phyloP scores from a whole-genome alignment of 2,113 vertebrate genomes.

The Trogon melanurus region DNA sequence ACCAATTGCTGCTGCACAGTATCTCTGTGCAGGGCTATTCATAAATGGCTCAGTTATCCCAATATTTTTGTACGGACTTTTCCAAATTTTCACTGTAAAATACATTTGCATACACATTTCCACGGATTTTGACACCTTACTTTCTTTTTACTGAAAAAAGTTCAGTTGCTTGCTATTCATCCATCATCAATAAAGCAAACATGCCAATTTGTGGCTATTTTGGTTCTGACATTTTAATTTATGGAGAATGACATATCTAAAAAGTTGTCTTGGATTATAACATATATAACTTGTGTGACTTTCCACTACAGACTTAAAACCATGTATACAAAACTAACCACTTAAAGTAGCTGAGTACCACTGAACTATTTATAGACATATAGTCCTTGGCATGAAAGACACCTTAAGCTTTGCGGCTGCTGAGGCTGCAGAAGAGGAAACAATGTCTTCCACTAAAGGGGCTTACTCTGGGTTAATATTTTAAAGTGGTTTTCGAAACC shows the following conservation, averaged over 20 bases:
- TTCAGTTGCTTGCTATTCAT: not conserved
- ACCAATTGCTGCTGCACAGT: accelerated
- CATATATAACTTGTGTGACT: not conserved
- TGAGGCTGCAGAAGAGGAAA: not conserved
- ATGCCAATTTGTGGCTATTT: not conserved
- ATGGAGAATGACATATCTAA: not conserved
- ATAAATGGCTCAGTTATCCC: not conserved
- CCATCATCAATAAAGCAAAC: not conserved
- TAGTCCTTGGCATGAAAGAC: not conserved
- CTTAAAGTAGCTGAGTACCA: not conserved
- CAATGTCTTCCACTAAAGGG: not conserved
- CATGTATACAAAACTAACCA: not conserved
- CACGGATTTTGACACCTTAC: not conserved
- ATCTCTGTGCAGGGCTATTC: not conserved
- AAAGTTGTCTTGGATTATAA: not conserved
- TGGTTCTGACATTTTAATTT: not conserved
- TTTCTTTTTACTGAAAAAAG: not conserved
- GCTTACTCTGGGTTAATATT: not conserved
- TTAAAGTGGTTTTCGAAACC: not conserved
- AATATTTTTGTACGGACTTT: not conserved
- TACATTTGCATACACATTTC: not conserved
- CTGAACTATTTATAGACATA: not conserved
- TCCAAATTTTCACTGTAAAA: not conserved
- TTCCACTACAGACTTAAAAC: not conserved
- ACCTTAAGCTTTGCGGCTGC: not conserved